Conservation (phyloP, 2,888 invertebrate species). For the Dynastes grantii region DNA sequence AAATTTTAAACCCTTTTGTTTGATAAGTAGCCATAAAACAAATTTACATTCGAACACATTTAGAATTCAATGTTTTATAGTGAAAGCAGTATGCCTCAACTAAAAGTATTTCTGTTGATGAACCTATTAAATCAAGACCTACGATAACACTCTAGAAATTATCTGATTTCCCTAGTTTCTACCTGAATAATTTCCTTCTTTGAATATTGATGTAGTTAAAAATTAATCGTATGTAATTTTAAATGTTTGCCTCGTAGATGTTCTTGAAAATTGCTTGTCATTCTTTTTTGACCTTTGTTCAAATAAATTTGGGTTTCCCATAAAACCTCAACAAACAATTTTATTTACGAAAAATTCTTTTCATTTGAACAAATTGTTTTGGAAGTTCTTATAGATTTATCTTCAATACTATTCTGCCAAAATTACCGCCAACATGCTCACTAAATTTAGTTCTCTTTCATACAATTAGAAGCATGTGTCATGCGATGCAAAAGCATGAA, state of each 20-base stretch:
- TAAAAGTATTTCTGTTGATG: conserved; percentile 29
- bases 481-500: neutral
- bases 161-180: neutral
- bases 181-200: neutral
- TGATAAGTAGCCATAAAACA: conserved; percentile 4
- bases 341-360: too few relatives aligned
- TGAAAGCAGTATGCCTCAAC: conserved; percentile 13
- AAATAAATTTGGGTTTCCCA: too few relatives aligned
- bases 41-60: conserved; percentile 4
- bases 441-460: neutral
- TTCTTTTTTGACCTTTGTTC: too few relatives aligned
- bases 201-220: neutral
- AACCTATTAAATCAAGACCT: conserved; percentile 22
- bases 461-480: conserved; percentile 4
- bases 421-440: neutral
- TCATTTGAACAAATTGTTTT: too few relatives aligned
- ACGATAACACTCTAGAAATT: conserved; percentile 13
- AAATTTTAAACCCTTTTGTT: neutral
- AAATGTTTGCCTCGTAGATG: too few relatives aligned
- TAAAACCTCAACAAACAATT: too few relatives aligned
- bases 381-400: too few relatives aligned
- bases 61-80: conserved; percentile 14
- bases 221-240: too few relatives aligned
- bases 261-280: too few relatives aligned
- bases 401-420: neutral